A percentile compares a stretch with the other conserved stretches of the same genome.
Conservation (phyloP, 2,113 vertebrate genomes). For the Gadus macrocephalus region DNA sequence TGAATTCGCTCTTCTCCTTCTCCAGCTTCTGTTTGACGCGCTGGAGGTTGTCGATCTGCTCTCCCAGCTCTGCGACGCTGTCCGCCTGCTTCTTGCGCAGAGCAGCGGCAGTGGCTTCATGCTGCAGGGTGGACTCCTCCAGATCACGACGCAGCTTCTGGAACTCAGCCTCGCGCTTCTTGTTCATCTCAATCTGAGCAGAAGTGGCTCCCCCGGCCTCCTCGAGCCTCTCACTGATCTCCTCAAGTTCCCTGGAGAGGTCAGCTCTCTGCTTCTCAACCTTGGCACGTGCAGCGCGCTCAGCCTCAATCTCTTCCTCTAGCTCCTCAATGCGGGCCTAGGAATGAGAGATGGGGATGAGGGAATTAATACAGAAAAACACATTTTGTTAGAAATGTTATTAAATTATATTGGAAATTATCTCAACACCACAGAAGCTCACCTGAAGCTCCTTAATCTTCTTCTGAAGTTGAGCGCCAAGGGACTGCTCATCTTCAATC, state of each 20-base stretch:
- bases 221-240: slow-evolving; percentile 53
- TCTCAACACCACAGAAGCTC: neutral
- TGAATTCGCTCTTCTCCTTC: slow-evolving; percentile 58
- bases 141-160: slow-evolving; percentile 57
- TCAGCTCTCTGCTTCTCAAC: slow-evolving; percentile 85
- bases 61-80: slow-evolving; percentile 3
- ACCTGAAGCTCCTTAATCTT: slow-evolving; percentile 1
- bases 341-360: neutral
- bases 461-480: neutral
- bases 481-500: neutral
- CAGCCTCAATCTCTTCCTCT: slow-evolving; percentile 72
- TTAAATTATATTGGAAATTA: neutral
- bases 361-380: no score
- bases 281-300: slow-evolving; percentile 71
- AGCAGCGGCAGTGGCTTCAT: slow-evolving; percentile 41
- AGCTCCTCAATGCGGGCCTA: slow-evolving; percentile 70
- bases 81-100: slow-evolving; percentile 47
- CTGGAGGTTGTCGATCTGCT: slow-evolving; percentile 2
- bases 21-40: slow-evolving; percentile 35
- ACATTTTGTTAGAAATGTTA: neutral
- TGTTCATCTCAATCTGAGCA: slow-evolving; percentile 54
- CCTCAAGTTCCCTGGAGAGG: slow-evolving; percentile 79
- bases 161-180: slow-evolving; percentile 59
- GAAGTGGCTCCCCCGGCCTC: slow-evolving; percentile 38
- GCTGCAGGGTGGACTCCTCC: slow-evolving; percentile 51